Percentiles rank a stretch among this genome's conserved stretches.
Conservation (phyloP, 1,140 invertebrate genomes). For the Antheraea mylitta region DNA sequence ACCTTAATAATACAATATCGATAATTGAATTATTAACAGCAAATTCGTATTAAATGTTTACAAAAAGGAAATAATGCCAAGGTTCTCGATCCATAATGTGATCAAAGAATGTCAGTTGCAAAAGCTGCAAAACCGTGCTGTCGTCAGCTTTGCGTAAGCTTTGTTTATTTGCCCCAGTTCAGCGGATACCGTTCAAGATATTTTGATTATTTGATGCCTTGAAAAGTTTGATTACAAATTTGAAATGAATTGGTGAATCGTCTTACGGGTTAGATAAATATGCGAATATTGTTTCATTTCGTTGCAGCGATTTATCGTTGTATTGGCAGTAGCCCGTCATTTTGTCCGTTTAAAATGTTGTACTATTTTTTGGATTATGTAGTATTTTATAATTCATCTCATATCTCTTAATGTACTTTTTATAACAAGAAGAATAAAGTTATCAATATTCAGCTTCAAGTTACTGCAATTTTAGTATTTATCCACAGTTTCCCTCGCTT, state of each 20-base stretch:
- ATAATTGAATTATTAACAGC: not conserved
- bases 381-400: no score
- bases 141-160: not conserved
- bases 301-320: no score
- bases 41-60: not conserved
- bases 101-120: conserved; percentile 4
- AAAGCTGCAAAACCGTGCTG: not conserved
- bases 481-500: no score
- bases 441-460: no score
- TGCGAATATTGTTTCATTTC: no score
- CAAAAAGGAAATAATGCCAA: conserved; percentile 1
- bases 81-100: not conserved
- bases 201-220: not conserved
- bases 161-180: conserved; percentile 1
- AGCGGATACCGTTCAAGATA: not conserved
- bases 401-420: no score
- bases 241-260: not conserved
- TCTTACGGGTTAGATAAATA: not conserved
- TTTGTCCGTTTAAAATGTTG: no score
- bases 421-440: no score
- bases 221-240: not conserved
- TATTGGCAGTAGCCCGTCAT: no score
- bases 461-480: no score
- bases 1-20: not conserved
- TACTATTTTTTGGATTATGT: no score